phyloP scores from a whole-genome alignment of 1,140 invertebrate genomes.

The Drosophila ironensis region DNA sequence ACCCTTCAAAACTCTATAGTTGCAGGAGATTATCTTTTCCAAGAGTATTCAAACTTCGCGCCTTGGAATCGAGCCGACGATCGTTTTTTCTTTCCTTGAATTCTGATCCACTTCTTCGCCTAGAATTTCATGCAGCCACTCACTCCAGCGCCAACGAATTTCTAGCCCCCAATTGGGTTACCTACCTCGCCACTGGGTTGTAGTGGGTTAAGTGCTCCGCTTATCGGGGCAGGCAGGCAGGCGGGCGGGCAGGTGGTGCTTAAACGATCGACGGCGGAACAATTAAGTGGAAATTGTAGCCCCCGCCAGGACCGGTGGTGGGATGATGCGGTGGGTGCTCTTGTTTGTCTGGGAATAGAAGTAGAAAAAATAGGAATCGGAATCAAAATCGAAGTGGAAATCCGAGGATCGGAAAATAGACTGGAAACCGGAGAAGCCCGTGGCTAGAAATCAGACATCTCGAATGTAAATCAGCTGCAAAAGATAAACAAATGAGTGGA shows the following conservation, averaged over 20 bases:
- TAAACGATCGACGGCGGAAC: conserved; percentile 24
- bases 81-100: background rate
- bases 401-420: conserved; percentile 2
- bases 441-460: conserved; percentile 34
- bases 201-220: conserved; percentile 9
- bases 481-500: conserved; percentile 70
- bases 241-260: conserved; percentile 4
- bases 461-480: conserved; percentile 40
- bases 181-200: background rate
- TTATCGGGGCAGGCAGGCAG: background rate
- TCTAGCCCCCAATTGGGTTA: background rate
- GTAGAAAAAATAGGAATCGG: background rate
- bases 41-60: too few species aligned
- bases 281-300: conserved; percentile 31
- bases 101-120: conserved; percentile 1
- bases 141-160: background rate
- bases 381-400: background rate
- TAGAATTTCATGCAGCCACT: background rate
- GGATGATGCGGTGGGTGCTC: background rate
- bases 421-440: conserved; percentile 4
- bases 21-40: too few species aligned
- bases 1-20: too few species aligned
- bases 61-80: too few species aligned
- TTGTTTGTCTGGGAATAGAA: conserved; percentile 3
- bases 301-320: background rate